Conservation (phyloP, 2,113 vertebrate genomes). For the Acrocephalus arundinaceus region DNA sequence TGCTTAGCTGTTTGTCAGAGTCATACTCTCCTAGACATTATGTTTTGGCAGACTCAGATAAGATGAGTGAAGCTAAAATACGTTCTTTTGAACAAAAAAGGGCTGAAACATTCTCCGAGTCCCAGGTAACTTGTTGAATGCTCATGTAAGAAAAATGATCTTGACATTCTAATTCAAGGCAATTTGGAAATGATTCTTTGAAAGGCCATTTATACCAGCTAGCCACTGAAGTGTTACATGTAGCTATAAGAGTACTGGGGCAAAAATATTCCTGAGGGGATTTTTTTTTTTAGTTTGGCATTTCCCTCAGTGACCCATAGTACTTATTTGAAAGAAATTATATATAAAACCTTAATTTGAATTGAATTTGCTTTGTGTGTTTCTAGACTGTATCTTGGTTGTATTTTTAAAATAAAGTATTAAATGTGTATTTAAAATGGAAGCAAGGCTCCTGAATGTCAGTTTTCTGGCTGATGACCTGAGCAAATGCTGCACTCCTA, state of each 20-base stretch:
- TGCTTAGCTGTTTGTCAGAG: constrained; percentile 80
- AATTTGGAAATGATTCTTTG: neutral
- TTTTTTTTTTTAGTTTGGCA: neutral
- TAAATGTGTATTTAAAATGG: neutral
- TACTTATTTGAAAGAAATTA: neutral
- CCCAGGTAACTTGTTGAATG: constrained; percentile 71
- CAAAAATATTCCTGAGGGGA: fast-evolving
- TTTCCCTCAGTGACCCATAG: neutral
- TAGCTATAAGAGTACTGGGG: neutral
- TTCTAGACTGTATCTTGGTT: neutral
- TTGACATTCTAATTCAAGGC: neutral
- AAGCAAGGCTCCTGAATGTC: neutral
- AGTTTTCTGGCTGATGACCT: neutral
- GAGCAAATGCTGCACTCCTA: neutral
- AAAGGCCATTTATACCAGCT: neutral
- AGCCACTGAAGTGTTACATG: neutral
- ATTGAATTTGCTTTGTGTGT: neutral
- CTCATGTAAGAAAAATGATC: neutral
- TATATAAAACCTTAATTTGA: neutral
- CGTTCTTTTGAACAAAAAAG: constrained; percentile 78
- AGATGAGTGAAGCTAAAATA: constrained; percentile 92
- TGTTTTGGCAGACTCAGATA: constrained; percentile 87
- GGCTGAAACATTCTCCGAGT: constrained; percentile 20
- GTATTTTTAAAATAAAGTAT: neutral
- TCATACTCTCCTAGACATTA: constrained; percentile 88